These are phyloP conservation scores for Phengaris alcon DNA, from an alignment of 2,888 invertebrate genomes.

Conservation along the genomic window DNA sequence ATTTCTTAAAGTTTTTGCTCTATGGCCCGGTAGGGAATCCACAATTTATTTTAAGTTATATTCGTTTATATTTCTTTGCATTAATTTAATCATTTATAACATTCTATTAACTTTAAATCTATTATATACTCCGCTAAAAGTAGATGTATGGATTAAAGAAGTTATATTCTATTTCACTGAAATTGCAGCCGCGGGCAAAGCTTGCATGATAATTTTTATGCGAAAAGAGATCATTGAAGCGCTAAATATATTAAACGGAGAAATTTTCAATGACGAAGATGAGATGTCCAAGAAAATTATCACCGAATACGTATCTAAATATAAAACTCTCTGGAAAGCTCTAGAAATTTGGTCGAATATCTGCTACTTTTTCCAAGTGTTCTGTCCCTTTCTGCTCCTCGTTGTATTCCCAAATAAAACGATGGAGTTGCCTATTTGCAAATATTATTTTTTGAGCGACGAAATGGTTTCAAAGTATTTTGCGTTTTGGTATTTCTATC, in stretches of 20 bases:
- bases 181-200: constrained; percentile 47
- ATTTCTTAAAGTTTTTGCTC: constrained; percentile 53
- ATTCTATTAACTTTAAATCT: constrained; percentile 56
- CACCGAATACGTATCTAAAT: constrained; percentile 43
- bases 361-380: constrained; percentile 46
- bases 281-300: constrained; percentile 46
- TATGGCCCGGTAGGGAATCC: constrained; percentile 52
- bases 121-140: constrained; percentile 52
- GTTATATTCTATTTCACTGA: constrained; percentile 48
- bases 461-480: constrained; percentile 51
- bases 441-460: constrained; percentile 61
- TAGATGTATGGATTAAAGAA: constrained; percentile 58
- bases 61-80: constrained; percentile 48
- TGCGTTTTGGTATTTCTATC: constrained; percentile 53
- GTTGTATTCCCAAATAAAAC: constrained; percentile 45
- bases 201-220: constrained; percentile 52
- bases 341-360: constrained; percentile 46
- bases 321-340: constrained; percentile 47
- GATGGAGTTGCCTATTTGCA: constrained; percentile 57
- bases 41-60: constrained; percentile 54
- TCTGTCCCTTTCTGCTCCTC: constrained; percentile 49
- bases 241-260: constrained; percentile 54
- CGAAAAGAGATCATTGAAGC: constrained; percentile 49
- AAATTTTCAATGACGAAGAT: constrained; percentile 51
- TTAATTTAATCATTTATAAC: constrained; percentile 51